Evolutionary conservation across 2,797 vertebrate species (phyloP), one percentile per base, ranked within the genome.

Genomic region (Bradypodion pumilum): DNA sequence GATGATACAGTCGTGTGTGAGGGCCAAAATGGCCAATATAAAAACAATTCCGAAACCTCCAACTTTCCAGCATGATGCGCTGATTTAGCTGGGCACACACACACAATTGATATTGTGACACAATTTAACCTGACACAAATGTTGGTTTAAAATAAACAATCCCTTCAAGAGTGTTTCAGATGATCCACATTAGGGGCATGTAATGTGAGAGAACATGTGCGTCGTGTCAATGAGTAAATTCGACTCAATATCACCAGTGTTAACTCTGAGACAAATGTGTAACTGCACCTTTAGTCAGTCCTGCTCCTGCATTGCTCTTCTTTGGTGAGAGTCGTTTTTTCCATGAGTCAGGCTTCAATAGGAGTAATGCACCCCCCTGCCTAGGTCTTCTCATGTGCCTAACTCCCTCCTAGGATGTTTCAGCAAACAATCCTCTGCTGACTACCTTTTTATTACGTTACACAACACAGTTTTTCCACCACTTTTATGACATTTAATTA

Each of bases 401-500:
- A 0, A 0, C 63, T 82, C 92, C 90, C 90, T 90, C 84, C 6
- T 0, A 62, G 87, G n/a, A 85, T 70, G 91, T 90, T 90, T 93
- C 92, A 87, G 85, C 93, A 93, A 95, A 94, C 95, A 94, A 87
- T 92, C 89, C 77, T 23, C 90, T 94, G 92, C 94, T 2, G 46
- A 95, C 94, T 94, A 92, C 94, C 95, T 95, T 95, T 96, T 96
- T 96, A 96, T 96, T 95, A 94, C 95, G 96, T 95, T 92, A 95
- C 95, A 95, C 95, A 95, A 93, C 94, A 95, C 94, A 93, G 94
- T 96, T 97, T 96, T 95, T 95, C 95, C 96, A 95, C 90, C 56
- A 94, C 94, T 96, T 97, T 97, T 97, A 97, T 97, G 93, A 95
- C 96, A 94, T 97, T 96, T 97, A 96, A 96, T 96, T 96, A 96